These are phyloP conservation scores for Poecilia picta DNA, from an alignment of 2,797 vertebrate species.

Conservation along the genomic window DNA sequence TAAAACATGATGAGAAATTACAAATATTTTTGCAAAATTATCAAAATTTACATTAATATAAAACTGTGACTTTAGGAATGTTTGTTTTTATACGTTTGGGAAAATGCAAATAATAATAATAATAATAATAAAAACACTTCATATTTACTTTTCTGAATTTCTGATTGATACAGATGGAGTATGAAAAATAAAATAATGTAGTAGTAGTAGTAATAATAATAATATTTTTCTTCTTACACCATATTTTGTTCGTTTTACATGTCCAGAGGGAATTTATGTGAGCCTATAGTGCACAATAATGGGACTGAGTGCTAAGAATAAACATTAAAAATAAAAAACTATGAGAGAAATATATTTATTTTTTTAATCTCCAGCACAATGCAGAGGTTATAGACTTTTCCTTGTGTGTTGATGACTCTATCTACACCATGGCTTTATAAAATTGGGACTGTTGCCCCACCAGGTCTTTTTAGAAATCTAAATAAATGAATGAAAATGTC, in stretches of 20 bases:
- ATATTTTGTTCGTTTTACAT: too few relatives aligned
- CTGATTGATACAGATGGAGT: background rate
- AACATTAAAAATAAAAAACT: background rate
- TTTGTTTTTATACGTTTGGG: background rate
- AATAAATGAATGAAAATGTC: background rate
- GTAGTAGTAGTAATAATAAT: too few relatives aligned
- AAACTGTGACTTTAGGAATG: background rate
- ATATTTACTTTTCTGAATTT: background rate
- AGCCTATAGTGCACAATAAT: too few relatives aligned
- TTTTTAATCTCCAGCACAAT: too few relatives aligned
- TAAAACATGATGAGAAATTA: background rate
- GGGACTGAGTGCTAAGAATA: too few relatives aligned
- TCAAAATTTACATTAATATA: background rate
- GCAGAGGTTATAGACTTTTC: background rate
- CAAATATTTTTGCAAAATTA: background rate
- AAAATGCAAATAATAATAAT: background rate
- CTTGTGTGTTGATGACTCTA: background rate
- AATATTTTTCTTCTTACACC: too few relatives aligned
- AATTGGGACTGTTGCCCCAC: background rate
- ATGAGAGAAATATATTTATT: background rate
- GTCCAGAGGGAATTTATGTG: background rate
- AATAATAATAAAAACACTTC: background rate
- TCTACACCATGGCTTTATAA: background rate
- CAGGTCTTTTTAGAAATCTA: background rate
- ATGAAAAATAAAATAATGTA: background rate